A percentile compares a stretch with the other conserved stretches of the same genome.
phyloP scores from a whole-genome alignment of 2,888 invertebrate species.

The Trileptium ribeirensis region DNA sequence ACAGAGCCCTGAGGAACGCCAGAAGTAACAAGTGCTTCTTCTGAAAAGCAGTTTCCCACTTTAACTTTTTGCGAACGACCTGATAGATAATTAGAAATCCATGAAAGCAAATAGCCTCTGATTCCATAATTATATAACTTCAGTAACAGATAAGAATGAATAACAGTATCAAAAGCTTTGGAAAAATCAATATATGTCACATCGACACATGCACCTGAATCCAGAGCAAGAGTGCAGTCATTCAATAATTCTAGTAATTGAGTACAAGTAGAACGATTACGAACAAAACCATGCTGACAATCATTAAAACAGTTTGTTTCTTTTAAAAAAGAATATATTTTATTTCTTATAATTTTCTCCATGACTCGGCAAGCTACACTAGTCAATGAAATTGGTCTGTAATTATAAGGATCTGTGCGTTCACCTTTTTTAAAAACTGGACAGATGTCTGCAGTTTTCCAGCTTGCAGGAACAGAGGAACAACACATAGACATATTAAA shows the following conservation, averaged over 20 bases:
- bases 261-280: not conserved
- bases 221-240: not conserved
- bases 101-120: not conserved
- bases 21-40: not conserved
- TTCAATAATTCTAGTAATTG: not conserved
- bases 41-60: not conserved
- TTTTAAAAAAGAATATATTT: too few relatives aligned
- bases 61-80: not conserved
- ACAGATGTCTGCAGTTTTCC: too few relatives aligned
- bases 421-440: too few relatives aligned
- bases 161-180: not conserved
- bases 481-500: too few relatives aligned
- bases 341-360: too few relatives aligned
- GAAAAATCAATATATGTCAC: constrained; percentile 1
- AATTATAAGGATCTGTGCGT: too few relatives aligned
- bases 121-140: not conserved
- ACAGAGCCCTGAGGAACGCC: constrained; percentile 20
- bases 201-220: not conserved
- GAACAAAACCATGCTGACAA: constrained; percentile 1
- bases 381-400: too few relatives aligned
- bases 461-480: too few relatives aligned
- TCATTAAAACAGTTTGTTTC: too few relatives aligned
- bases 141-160: not conserved
- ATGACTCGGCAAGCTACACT: too few relatives aligned
- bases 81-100: not conserved